Evolutionary conservation across 2,797 vertebrate species (phyloP).

Genomic region (Remorina albescens): DNA sequence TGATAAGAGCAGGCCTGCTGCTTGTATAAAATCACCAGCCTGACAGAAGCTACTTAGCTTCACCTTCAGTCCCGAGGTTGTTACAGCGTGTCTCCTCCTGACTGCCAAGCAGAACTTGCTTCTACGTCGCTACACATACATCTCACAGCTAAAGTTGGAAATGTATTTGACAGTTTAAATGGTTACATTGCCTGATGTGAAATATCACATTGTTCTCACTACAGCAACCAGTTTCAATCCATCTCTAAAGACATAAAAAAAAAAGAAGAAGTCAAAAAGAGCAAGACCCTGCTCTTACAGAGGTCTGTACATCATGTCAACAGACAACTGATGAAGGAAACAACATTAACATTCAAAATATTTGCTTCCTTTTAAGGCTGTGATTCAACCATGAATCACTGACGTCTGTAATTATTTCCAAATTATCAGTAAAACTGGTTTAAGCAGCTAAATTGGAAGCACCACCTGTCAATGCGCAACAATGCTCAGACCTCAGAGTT

Average conservation of each 20-base stretch:
- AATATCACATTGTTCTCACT: conserved; percentile 37
- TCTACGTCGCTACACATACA: conserved; percentile 5
- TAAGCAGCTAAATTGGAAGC: conserved; percentile 14
- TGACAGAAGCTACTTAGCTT: conserved; percentile 44
- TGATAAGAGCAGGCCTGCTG: conserved; percentile 54
- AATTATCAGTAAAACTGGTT: conserved; percentile 25
- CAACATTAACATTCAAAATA: conserved; percentile 26
- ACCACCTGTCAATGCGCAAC: background rate
- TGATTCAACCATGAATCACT: conserved; percentile 24
- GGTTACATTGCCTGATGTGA: conserved; percentile 18
- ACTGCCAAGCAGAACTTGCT: conserved; percentile 15
- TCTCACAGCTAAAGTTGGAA: conserved; percentile 19
- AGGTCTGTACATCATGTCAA: conserved; percentile 52
- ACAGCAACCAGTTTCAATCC: conserved; percentile 23
- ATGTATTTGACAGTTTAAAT: conserved; percentile 37
- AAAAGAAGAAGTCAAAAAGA: no score
- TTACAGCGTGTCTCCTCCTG: conserved; percentile 20
- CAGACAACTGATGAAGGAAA: conserved; percentile 38
- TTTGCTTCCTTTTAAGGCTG: conserved; percentile 15
- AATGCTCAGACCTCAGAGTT: background rate
- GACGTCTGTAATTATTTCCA: conserved; percentile 28
- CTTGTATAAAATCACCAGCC: conserved; percentile 47
- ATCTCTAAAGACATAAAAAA: conserved; percentile 49
- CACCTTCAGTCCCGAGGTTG: conserved; percentile 44
- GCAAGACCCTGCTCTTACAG: conserved; percentile 47